These are phyloP conservation scores for Xanthia togata DNA, from an alignment of 2,888 invertebrate species.

Conservation along the genomic window DNA sequence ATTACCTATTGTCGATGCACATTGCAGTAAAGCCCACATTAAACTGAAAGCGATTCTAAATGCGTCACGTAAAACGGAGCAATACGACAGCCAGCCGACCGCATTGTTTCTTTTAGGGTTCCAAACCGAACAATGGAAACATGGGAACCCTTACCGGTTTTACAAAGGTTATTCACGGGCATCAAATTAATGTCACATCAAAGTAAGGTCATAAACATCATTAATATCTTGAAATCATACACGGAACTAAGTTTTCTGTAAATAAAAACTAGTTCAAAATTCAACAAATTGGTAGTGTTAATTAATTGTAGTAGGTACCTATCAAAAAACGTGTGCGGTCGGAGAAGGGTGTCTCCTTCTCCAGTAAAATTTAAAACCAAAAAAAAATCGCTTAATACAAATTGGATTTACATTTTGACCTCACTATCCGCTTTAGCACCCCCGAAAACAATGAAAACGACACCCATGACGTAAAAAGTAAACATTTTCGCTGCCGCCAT, in stretches of 20 bases:
- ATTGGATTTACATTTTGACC: too few relatives aligned
- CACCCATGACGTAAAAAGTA: too few relatives aligned
- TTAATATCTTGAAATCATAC: not conserved
- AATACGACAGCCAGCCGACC: slow-evolving; percentile 66
- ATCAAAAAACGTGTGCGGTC: too few relatives aligned
- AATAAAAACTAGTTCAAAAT: not conserved
- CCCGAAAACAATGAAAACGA: too few relatives aligned
- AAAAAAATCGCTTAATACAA: too few relatives aligned
- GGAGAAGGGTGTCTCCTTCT: too few relatives aligned
- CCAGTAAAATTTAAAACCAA: too few relatives aligned
- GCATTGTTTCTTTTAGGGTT: slow-evolving; percentile 66
- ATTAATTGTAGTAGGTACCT: too few relatives aligned
- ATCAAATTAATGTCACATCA: not conserved
- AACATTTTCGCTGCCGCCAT: too few relatives aligned
- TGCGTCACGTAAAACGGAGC: slow-evolving; percentile 79
- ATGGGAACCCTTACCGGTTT: not conserved
- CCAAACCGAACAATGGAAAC: not conserved
- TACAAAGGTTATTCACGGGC: not conserved
- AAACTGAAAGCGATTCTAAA: slow-evolving; percentile 85
- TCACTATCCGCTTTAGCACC: too few relatives aligned
- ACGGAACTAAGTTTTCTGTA: not conserved
- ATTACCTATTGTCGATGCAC: slow-evolving; percentile 86
- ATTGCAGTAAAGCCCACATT: slow-evolving; percentile 80
- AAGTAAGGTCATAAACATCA: not conserved
- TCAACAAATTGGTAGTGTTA: not conserved